A percentile compares a stretch with the other conserved stretches of the same genome.
phyloP scores from a whole-genome alignment of 2,888 invertebrate genomes.

The Dione juno region DNA sequence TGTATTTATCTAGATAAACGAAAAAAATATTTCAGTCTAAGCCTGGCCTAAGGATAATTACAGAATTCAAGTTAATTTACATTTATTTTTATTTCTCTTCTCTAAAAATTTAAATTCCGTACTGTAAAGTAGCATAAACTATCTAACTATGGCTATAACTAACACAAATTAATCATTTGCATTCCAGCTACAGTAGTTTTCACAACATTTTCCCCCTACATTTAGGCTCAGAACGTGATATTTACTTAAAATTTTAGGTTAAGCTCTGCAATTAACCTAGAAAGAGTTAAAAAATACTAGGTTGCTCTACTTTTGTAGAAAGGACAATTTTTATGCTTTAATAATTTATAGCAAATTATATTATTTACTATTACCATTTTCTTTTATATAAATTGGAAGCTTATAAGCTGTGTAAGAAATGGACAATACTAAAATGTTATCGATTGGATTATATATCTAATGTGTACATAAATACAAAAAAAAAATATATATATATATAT shows the following conservation, averaged over 20 bases:
- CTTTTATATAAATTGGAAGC: background rate
- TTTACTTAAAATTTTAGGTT: slow-evolving; percentile 34
- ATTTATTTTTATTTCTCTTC: background rate
- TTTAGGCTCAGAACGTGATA: slow-evolving; percentile 22
- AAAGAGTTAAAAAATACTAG: slow-evolving; percentile 28
- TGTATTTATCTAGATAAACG: too few species aligned
- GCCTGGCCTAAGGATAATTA: too few species aligned
- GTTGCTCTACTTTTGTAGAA: slow-evolving; percentile 30
- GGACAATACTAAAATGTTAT: background rate
- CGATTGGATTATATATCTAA: background rate
- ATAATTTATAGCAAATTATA: slow-evolving; percentile 15
- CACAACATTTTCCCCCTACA: slow-evolving; percentile 10
- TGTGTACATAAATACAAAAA: background rate
- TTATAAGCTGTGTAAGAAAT: background rate
- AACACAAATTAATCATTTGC: slow-evolving; percentile 1
- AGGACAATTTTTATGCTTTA: slow-evolving; percentile 23
- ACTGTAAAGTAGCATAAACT: background rate
- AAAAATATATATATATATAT: background rate
- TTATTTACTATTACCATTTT: slow-evolving; percentile 4
- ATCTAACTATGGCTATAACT: background rate
- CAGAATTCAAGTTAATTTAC: too few species aligned
- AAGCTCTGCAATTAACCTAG: slow-evolving; percentile 37
- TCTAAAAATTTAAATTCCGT: background rate
- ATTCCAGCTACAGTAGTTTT: background rate
- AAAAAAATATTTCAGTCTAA: too few species aligned